Conservation (phyloP, 2,797 vertebrate species). For the Oryzias dopingdopingensis region DNA sequence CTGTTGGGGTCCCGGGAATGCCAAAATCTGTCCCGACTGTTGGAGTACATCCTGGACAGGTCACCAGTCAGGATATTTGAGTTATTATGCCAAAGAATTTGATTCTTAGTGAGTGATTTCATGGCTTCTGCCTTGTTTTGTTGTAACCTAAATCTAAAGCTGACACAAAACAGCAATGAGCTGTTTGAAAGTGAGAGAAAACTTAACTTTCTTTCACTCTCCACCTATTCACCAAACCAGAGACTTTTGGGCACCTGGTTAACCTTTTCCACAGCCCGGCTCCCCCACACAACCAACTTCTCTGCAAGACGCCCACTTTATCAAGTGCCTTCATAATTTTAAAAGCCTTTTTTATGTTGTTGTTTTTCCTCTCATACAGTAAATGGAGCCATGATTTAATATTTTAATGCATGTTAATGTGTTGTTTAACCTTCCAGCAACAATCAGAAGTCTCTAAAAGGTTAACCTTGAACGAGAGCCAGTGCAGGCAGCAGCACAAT, state of each 20-base stretch:
- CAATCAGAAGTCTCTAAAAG: constrained; percentile 83
- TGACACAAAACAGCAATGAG: no score
- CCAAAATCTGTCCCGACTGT: no score
- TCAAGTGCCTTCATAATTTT: constrained; percentile 82
- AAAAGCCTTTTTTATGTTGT: constrained; percentile 85
- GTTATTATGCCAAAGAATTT: no score
- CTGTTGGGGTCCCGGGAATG: no score
- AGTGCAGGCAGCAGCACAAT: constrained; percentile 83
- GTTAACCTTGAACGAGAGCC: constrained; percentile 89
- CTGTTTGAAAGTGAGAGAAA: no score
- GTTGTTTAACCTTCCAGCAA: constrained; percentile 84
- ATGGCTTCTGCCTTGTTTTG: no score
- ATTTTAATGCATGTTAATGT: constrained; percentile 87
- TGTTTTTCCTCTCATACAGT: constrained; percentile 81
- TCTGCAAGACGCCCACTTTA: constrained; percentile 57
- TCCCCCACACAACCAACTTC: constrained; percentile 30
- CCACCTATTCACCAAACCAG: constrained; percentile 22
- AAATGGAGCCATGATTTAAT: constrained; percentile 85
- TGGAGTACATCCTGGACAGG: no score
- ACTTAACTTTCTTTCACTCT: neutral
- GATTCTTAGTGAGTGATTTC: no score
- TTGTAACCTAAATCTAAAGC: no score
- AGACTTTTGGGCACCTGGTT: constrained; percentile 12
- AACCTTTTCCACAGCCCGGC: constrained; percentile 15
- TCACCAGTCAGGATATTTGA: no score